Base-by-base conservation (phyloP, 2,888 invertebrate genomes). In the Eristalinus sepulchralis region DNA sequence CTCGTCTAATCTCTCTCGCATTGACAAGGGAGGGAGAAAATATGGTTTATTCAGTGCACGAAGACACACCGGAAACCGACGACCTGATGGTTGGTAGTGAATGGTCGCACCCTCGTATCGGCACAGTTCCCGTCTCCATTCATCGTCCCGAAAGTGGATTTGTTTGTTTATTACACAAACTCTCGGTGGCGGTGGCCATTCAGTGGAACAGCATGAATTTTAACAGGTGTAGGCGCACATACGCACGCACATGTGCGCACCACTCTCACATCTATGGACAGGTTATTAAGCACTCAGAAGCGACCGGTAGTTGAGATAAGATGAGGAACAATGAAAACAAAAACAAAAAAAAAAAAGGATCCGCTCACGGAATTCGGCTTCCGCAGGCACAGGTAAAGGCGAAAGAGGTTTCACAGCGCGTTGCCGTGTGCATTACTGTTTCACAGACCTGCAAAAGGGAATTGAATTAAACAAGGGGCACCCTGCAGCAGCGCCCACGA, bases 161-260 rank as follows among this genome's bases (percentile, higher is more conserved):
- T 47, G 34, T 34, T 8, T 34, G 17, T 68, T 13, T 34, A 72
- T 22, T 47, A 47, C 47, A 31, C 53, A 75, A 36, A 27, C 13
- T 64, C 31, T 31, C 13, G 11, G 39, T 59, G 39, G 8, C 11
- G 6, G 47, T 47, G 47, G 47, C 17, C 24, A 75, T 66, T 31
- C 66, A 59, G 2, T 66, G 59, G 75, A 75, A 75, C 59, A 66
- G n/a, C 8, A 47, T 57, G 39, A 27, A 33, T 39, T 53, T 68
- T 66, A 47, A 75, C 75, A 66, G 59, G 59, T 75, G 66, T 34
- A 33, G 24, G 22, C 10, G 4, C 20, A 57, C 10, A 22, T 10
- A 76, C 47, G 20, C n/a, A 66, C 53, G 13, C 34, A 9, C 34
- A 34, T 10, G 9, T 17, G 17, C 0, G 27, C 0, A n/a, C 5